phyloP scores from a whole-genome alignment of 2,113 vertebrate species.

The Carlito syrichta region DNA sequence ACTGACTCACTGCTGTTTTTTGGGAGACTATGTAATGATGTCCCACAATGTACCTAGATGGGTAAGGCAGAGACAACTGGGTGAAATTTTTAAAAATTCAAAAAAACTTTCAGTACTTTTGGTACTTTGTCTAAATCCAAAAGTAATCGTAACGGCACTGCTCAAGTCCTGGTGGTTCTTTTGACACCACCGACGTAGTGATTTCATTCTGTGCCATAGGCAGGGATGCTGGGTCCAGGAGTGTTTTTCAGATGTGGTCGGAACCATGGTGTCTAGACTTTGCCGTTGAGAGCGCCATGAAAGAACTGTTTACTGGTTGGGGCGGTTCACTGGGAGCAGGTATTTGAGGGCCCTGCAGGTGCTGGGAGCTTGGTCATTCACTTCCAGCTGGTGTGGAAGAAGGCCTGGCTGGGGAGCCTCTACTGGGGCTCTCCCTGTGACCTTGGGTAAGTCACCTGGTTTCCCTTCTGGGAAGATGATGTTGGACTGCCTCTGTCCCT shows the following conservation, averaged over 20 bases:
- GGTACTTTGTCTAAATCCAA: not conserved
- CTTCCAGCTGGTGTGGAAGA: not conserved
- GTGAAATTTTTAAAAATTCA: not conserved
- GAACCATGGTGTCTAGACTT: not conserved
- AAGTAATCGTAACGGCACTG: not conserved
- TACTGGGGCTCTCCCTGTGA: not conserved
- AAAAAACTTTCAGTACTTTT: slow-evolving; percentile 10
- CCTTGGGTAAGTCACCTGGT: not conserved
- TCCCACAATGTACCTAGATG: not conserved
- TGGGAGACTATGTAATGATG: not conserved
- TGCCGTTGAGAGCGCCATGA: not conserved
- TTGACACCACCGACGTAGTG: not conserved
- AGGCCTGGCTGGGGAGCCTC: not conserved
- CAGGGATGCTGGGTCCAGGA: not conserved
- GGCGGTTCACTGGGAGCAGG: not conserved
- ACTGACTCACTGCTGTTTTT: not conserved
- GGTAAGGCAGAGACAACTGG: not conserved
- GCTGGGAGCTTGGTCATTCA: not conserved
- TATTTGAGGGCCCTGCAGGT: not conserved
- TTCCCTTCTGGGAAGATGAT: not conserved
- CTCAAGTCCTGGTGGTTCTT: not conserved
- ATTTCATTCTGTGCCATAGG: not conserved
- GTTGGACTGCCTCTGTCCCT: not conserved
- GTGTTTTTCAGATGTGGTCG: not conserved
- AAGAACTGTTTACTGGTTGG: not conserved